These are phyloP conservation scores for Tachysurus vachellii DNA, from an alignment of 2,113 vertebrate genomes.

Conservation along the genomic window DNA sequence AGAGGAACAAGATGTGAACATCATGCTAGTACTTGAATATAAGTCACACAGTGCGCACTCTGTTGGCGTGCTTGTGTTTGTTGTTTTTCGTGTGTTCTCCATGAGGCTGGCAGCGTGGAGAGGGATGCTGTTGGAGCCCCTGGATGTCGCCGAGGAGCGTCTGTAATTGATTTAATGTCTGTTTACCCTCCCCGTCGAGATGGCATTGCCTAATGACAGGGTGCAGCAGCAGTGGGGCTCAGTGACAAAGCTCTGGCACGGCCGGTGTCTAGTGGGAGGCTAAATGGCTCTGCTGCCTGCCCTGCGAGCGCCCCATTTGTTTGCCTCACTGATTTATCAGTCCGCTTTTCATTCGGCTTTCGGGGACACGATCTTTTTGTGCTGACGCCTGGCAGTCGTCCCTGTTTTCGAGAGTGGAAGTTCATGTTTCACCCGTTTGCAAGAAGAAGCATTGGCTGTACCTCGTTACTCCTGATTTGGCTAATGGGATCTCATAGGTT, in stretches of 20 bases:
- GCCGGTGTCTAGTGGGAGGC: constrained; percentile 75
- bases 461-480: not conserved
- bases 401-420: constrained; percentile 23
- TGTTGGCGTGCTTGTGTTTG: constrained; percentile 32
- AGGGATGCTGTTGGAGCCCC: constrained; percentile 39
- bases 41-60: not conserved
- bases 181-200: constrained; percentile 79
- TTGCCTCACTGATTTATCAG: constrained; percentile 65
- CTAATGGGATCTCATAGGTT: not conserved
- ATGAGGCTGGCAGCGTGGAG: constrained; percentile 49
- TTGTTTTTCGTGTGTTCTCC: constrained; percentile 37
- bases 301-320: constrained; percentile 65
- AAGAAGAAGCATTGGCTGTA: not conserved
- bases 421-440: not conserved
- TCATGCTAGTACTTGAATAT: not conserved
- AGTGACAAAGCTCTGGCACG: constrained; percentile 78
- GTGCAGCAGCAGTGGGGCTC: constrained; percentile 76
- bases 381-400: constrained; percentile 32
- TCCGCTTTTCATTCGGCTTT: constrained; percentile 45
- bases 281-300: constrained; percentile 73
- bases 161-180: constrained; percentile 82
- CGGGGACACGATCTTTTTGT: constrained; percentile 57
- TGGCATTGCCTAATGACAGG: constrained; percentile 78
- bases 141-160: constrained; percentile 66
- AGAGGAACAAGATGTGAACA: not conserved